A percentile compares a stretch with the other conserved stretches of the same genome.
phyloP scores from a whole-genome alignment of 2,113 vertebrate genomes.

The Mesembrinibis cayennensis region DNA sequence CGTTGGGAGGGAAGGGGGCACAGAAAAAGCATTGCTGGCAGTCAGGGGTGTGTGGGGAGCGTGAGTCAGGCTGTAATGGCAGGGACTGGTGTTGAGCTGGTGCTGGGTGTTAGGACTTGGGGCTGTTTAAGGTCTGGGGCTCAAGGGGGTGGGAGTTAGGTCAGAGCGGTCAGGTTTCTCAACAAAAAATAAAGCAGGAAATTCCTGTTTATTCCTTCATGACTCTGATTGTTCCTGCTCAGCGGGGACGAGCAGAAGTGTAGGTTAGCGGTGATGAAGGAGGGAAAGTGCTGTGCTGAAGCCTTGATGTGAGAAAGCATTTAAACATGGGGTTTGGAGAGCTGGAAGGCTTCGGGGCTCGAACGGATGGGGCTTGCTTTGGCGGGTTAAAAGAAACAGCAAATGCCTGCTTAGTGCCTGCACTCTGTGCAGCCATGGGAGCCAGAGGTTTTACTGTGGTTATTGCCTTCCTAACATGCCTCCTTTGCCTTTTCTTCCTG shows the following conservation, averaged over 20 bases:
- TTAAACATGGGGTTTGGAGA: not conserved
- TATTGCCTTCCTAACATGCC: not conserved
- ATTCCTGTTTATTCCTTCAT: not conserved
- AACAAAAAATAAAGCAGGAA: not conserved
- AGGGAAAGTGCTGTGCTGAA: not conserved
- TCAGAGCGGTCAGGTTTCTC: not conserved
- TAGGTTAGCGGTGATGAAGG: not conserved
- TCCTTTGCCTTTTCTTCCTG: not conserved
- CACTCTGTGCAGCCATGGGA: accelerated
- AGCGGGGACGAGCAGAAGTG: not conserved
- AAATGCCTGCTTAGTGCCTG: not conserved
- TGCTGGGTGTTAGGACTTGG: not conserved
- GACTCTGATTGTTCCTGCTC: not conserved
- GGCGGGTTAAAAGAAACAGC: not conserved
- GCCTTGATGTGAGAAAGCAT: not conserved
- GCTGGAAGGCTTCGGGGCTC: not conserved
- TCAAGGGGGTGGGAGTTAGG: not conserved
- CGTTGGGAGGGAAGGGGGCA: not conserved
- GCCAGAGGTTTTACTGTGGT: not conserved
- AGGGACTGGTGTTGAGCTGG: not conserved
- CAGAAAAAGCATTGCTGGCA: not conserved
- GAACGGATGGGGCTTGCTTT: not conserved
- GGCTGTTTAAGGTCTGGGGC: not conserved
- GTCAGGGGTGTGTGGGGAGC: not conserved
- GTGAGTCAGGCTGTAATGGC: not conserved